Base-by-base conservation (phyloP, 2,113 vertebrate genomes). In the Brienomyrus longianalis region DNA sequence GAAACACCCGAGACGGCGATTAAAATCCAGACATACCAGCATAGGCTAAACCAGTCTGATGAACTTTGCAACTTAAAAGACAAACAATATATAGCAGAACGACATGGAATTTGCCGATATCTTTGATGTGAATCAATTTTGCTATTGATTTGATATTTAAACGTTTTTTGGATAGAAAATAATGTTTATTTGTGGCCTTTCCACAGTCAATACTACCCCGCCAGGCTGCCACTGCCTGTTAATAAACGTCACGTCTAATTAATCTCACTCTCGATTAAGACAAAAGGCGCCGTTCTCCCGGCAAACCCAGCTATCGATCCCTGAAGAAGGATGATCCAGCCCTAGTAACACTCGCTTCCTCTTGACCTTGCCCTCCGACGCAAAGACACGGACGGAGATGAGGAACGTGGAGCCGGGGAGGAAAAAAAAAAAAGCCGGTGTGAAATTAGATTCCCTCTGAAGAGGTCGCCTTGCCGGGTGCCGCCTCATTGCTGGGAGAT, bases 321-420 rank as follows among this genome's bases (percentile, higher is more conserved):
- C n/a, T 80, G 86, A 89, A 47, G 52, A 86, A 90, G 86, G 21
- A 86, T 83, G 74, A 66, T 48, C 89, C 51, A 59, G 84, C 83
- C 13, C 59, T 84, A 89, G 89, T 83, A 5, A 43, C 70, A 39
- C 47, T 31, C n/a, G 51, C 89, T 91, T 83, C 87, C 70, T 52
- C 89, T 56, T 92, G 90, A 91, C 85, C 87, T 93, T 90, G 89
- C 88, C 88, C 89, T 90, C 87, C 48, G 10, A 35, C 66, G 47
- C 59, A 88, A 70, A 80, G 39, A 90, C 80, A 27, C 21, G 17
- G 5, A n/a, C 51, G 23, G 51, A 52, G 80, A 90, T 66, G 87
- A 47, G 80, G 3, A 83, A 77, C 11, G 35, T 0, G 15, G 15
- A 77, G 15, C 31, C 43, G 17, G 17, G 62, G 59, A 56, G 10